Base-by-base conservation (phyloP, 2,113 vertebrate species). In the Chaetorhynchus papuensis region DNA sequence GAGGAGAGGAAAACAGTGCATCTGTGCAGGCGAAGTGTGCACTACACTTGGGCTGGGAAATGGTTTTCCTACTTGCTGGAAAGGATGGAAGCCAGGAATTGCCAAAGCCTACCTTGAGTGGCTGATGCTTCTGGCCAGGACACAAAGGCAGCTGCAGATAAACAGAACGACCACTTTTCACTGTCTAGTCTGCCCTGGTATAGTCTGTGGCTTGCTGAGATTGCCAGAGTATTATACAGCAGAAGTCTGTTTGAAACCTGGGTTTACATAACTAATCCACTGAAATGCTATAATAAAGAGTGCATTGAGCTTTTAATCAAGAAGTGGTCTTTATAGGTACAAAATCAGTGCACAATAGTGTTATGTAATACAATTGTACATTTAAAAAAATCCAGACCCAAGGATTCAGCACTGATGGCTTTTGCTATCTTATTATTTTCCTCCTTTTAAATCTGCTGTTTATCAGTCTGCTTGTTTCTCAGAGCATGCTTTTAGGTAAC, bases 301-400 rank as follows among this genome's bases (percentile, higher is more conserved):
- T 82, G 82, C 76, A 97, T 91, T 93, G 97, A 93, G 95, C 81
- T 97, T 98, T 98, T 96, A 98, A 98, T 98, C 94, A 97, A 97
- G 83, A 82, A 95, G 80, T 96, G 54, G n/a, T 88, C 96, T 96
- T 87, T 96, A 90, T 94, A 92, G 89, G 90, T 80, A 72, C 74
- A 93, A 96, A 97, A 94, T 95, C 95, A 75, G 74, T 83, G 64
- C 69, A 90, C 82, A 94, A 70, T 75, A 91, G 76, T 64, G 63
- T 95, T 97, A 93, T 31, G 49, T 90, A 94, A 89, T 84, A 79
- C n/a, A 94, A 63, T 68, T 85, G 42, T 39, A 79, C 75, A 37
- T 81, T 96, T 65, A 3, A 64, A 72, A 84, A 86, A 31, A 9
- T 0, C 2, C 11, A 81, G 27, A 57, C 9, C 24, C 53, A 71